These are phyloP conservation scores for Platycercus adscitus DNA, from an alignment of 2,113 vertebrate genomes.

Conservation along the genomic window DNA sequence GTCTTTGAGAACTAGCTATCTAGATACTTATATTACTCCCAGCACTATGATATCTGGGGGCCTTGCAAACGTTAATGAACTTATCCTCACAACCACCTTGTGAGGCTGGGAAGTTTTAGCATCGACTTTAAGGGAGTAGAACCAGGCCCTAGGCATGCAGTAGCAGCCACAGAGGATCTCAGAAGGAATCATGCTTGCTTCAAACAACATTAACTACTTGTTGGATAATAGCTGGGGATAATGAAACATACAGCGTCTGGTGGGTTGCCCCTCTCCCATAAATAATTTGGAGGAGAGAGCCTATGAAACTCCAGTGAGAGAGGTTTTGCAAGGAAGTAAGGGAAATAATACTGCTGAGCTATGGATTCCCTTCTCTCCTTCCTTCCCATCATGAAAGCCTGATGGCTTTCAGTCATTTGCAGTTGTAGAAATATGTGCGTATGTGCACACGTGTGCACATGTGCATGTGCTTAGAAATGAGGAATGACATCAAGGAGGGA, in stretches of 20 bases:
- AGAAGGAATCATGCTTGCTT: constrained; percentile 70
- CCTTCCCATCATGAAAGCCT: constrained; percentile 28
- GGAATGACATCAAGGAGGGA: background rate
- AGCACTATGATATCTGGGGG: constrained; percentile 72
- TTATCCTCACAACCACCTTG: constrained; percentile 72
- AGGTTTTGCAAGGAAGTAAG: constrained; percentile 34
- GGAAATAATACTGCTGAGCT: constrained; percentile 57
- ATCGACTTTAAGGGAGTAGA: constrained; percentile 69
- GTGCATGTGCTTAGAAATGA: background rate
- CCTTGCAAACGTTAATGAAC: constrained; percentile 72
- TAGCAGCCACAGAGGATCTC: constrained; percentile 65
- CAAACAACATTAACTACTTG: constrained; percentile 74
- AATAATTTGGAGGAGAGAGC: constrained; percentile 67
- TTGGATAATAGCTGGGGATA: constrained; percentile 69
- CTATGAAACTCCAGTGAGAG: constrained; percentile 57
- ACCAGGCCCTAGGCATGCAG: constrained; percentile 70
- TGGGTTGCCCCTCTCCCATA: constrained; percentile 70
- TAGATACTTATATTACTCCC: constrained; percentile 72
- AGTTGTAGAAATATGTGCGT: background rate
- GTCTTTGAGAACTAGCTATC: constrained; percentile 66
- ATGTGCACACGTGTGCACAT: background rate
- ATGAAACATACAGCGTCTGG: constrained; percentile 61
- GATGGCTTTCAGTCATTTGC: constrained; percentile 28
- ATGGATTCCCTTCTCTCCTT: constrained; percentile 49
- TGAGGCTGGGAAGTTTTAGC: constrained; percentile 70